Percentiles rank a stretch among this genome's conserved stretches.
Evolutionary conservation across 1,140 invertebrate species (phyloP).

Genomic region (Drosophila sp.): DNA sequence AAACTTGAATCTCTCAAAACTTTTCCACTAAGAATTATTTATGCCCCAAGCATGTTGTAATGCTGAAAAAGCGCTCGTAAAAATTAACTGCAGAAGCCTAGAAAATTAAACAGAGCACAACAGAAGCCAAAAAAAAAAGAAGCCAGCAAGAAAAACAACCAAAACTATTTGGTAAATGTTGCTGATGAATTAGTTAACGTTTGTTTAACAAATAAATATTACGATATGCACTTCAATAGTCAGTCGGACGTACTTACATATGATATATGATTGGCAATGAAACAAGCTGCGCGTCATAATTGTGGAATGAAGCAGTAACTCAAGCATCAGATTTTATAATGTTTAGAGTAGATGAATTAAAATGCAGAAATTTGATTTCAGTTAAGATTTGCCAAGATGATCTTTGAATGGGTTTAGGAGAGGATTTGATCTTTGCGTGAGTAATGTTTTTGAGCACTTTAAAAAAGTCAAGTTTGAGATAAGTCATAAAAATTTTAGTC

Average conservation of each 20-base stretch:
- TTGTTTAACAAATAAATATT: not conserved
- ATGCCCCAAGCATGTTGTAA: conserved; percentile 65
- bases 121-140: conserved; percentile 45
- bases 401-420: too few species aligned
- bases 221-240: conserved; percentile 16
- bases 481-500: too few species aligned
- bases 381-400: too few species aligned
- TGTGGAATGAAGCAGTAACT: not conserved
- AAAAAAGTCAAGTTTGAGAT: too few species aligned
- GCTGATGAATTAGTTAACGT: conserved; percentile 7
- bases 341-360: too few species aligned
- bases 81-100: conserved; percentile 44
- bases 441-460: too few species aligned
- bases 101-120: conserved; percentile 80
- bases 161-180: conserved; percentile 14
- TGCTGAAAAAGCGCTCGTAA: conserved; percentile 29
- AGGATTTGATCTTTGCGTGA: too few species aligned
- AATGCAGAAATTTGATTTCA: too few species aligned
- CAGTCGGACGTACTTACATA: conserved; percentile 4
- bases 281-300: conserved; percentile 8
- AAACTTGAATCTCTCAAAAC: conserved; percentile 38
- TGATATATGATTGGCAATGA: not conserved
- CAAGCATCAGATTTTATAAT: too few species aligned
- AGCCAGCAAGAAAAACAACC: conserved; percentile 1
- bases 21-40: conserved; percentile 78